Evolutionary conservation across 2,113 vertebrate species (phyloP).

Genomic region (Neodon shergylaensis): DNA sequence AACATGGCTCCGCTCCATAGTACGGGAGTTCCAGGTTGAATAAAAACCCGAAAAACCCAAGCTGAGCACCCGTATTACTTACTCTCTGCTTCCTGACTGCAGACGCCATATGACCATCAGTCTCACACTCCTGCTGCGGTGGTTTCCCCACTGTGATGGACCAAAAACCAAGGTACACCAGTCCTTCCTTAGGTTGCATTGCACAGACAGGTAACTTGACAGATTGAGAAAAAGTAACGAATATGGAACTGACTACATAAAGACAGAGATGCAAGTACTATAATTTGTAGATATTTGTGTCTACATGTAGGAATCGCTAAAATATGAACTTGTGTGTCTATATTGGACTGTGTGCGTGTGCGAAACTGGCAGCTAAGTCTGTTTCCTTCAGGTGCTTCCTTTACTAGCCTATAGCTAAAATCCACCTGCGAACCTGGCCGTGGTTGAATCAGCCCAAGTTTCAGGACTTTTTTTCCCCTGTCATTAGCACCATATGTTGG

Average conservation of each 20-base stretch:
- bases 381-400: not conserved
- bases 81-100: not conserved
- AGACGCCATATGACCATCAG: not conserved
- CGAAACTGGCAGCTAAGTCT: not conserved
- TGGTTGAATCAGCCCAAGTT: slow-evolving; percentile 4
- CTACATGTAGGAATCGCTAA: not conserved
- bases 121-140: not conserved
- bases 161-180: not conserved
- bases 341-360: not conserved
- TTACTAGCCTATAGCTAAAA: not conserved
- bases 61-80: not conserved
- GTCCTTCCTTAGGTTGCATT: not conserved
- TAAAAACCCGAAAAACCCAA: not conserved
- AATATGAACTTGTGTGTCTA: not conserved
- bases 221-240: not conserved
- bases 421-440: not conserved
- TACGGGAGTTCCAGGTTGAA: not conserved
- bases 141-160: not conserved
- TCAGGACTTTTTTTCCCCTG: not conserved
- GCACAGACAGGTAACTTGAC: not conserved
- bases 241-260: not conserved
- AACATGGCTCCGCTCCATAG: not conserved
- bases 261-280: not conserved
- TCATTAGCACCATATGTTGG: not conserved
- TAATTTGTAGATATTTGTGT: not conserved